Percentiles rank a stretch among this genome's conserved stretches.
These are phyloP conservation scores for Montifringilla adamsi DNA, from an alignment of 2,113 vertebrate species.

Conservation along the genomic window DNA sequence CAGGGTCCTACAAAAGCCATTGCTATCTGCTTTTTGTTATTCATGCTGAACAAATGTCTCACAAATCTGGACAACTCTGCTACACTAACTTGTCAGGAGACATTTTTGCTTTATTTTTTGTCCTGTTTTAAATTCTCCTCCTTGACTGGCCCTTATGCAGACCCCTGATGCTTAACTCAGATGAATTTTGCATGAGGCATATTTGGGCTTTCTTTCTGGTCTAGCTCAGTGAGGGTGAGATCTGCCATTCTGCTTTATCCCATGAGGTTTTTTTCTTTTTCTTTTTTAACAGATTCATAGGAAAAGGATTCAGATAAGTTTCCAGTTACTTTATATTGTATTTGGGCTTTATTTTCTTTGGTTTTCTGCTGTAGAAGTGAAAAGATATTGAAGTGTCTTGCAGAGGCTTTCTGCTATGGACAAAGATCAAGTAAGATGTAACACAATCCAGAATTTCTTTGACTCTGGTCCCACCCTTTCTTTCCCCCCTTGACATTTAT, in stretches of 20 bases:
- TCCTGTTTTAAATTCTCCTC: background rate
- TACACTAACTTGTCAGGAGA: background rate
- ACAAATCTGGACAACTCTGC: background rate
- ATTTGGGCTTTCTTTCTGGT: background rate
- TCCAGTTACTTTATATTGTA: background rate
- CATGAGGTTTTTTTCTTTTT: background rate
- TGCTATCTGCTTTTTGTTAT: background rate
- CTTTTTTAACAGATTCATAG: background rate
- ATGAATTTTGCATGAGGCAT: background rate
- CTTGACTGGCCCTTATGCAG: background rate
- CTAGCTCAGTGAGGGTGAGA: background rate
- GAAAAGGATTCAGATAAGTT: background rate
- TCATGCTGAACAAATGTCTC: background rate
- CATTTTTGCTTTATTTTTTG: background rate
- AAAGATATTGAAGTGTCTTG: background rate
- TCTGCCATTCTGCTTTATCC: background rate
- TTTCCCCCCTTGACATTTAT: background rate
- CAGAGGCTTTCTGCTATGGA: background rate
- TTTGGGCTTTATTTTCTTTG: background rate
- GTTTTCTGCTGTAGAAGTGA: background rate
- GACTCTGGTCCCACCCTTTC: background rate
- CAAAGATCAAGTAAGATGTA: background rate
- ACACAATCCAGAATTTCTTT: background rate
- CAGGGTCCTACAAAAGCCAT: background rate
- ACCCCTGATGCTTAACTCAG: background rate